phyloP scores from a whole-genome alignment of 2,113 vertebrate genomes.

The Passer montanus region DNA sequence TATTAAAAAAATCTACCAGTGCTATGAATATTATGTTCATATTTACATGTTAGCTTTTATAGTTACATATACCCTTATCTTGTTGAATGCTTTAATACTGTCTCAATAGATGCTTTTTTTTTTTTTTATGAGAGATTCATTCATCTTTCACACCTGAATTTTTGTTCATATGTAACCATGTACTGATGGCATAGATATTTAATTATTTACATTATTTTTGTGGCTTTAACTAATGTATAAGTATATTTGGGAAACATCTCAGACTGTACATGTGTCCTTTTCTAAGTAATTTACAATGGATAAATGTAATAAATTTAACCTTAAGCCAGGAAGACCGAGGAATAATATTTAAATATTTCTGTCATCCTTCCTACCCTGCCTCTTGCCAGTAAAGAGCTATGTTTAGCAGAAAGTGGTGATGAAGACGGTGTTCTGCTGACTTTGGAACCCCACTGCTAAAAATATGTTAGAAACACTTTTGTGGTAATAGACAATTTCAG shows the following conservation, averaged over 20 bases:
- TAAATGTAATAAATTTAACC: not conserved
- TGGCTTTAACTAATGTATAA: not conserved
- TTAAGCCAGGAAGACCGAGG: not conserved
- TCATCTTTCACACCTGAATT: not conserved
- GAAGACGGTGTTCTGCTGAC: not conserved
- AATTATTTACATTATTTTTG: not conserved
- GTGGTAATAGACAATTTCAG: not conserved
- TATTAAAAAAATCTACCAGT: not conserved
- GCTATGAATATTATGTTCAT: not conserved
- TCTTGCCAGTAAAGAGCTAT: not conserved
- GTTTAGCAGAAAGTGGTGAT: not conserved
- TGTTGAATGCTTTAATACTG: rapidly evolving
- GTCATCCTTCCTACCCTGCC: not conserved
- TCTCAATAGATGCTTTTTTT: not conserved
- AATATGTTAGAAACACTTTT: not conserved
- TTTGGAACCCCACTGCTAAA: not conserved
- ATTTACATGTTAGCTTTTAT: not conserved
- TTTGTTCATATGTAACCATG: not conserved
- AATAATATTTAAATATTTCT: not conserved
- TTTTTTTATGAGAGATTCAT: not conserved
- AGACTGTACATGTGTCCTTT: not conserved
- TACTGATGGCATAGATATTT: not conserved
- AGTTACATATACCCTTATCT: not conserved
- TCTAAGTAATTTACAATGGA: not conserved
- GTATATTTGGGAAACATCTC: not conserved